These are phyloP conservation scores for Pterophyllum scalare DNA, from an alignment of 2,113 vertebrate genomes.

Conservation along the genomic window DNA sequence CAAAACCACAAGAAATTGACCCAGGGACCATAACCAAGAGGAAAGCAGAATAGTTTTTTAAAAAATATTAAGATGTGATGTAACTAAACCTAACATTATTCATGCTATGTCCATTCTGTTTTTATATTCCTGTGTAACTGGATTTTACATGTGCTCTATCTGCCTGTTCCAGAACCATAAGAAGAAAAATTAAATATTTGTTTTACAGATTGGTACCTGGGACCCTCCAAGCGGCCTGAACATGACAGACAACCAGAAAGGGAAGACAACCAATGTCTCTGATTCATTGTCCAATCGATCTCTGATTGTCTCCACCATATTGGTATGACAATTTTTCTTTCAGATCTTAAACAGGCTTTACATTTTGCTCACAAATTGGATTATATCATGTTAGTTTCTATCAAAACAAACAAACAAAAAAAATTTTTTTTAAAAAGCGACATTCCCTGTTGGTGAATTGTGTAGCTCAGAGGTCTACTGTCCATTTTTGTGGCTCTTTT, in stretches of 20 bases:
- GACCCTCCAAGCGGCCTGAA: slow-evolving; percentile 94
- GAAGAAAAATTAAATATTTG: neutral
- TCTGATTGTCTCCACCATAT: slow-evolving; percentile 92
- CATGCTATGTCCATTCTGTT: neutral
- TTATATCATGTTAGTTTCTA: neutral
- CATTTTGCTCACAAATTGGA: neutral
- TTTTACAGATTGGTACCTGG: slow-evolving; percentile 95
- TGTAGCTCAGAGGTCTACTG: neutral
- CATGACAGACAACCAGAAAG: slow-evolving; percentile 97
- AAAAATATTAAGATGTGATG: neutral
- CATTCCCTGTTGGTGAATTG: neutral
- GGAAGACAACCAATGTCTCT: slow-evolving; percentile 92
- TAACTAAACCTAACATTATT: neutral
- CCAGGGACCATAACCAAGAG: too few relatives aligned
- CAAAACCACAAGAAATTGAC: too few relatives aligned
- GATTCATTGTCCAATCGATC: slow-evolving; percentile 96
- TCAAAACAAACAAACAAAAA: neutral
- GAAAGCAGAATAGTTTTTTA: neutral
- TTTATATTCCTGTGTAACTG: neutral
- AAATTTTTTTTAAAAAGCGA: neutral
- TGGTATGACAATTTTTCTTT: slow-evolving; percentile 80
- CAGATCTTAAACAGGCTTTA: neutral
- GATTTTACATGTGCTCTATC: neutral
- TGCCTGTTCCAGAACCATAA: neutral
- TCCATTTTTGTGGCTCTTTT: neutral